Evolutionary conservation across 35 echinoderm and acorn worm genomes (phyloP), one percentile per base, ranked within the genome.

Genomic region (Lytechinus variegatus): DNA sequence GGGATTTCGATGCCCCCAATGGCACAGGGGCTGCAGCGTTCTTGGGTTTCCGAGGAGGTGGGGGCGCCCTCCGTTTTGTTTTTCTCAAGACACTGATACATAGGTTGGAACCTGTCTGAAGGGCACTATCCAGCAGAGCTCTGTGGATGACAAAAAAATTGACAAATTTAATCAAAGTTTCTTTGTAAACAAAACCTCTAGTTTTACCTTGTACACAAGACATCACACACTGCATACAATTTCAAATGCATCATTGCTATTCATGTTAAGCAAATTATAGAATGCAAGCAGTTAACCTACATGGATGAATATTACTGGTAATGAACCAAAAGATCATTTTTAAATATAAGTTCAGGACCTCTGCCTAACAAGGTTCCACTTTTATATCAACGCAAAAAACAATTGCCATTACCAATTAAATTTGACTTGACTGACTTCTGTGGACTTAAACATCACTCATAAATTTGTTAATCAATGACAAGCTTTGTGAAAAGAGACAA

Each of bases 51-150:
- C 51, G 52, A 28, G 96, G 97, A 54, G 96, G 97, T 51, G 92
- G 53, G 51, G 97, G 97, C n/a, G 97, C 97, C 95, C 94, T 89
- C 56, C 97, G 58, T 88, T 98, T 98, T 33, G 95, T 98, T 95
- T 98, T 98, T 89, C 97, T 94, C 61, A 98, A 89, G 12, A 98
- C 96, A 54, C 94, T 95, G 27, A 98, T 79, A 54, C 97, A 97
- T 16, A 98, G 54, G 28, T 95, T 94, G n/a, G 92, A 93, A 24
- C 97, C 96, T 14, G 96, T 56, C 87, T 89, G 54, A 14, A 98
- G 72, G 52, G 97, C 97, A 88, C 96, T 97, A 52, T 98, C 95
- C 29, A 98, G 87, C 52, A 98, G 86, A 79, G 94, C 87, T 91
- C 96, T 98, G 96, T 61, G 16, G 52, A 93, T 52, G 29, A 90